Base-by-base conservation (phyloP, 1,140 invertebrate genomes). In the Zeugodacus cucurbitae region DNA sequence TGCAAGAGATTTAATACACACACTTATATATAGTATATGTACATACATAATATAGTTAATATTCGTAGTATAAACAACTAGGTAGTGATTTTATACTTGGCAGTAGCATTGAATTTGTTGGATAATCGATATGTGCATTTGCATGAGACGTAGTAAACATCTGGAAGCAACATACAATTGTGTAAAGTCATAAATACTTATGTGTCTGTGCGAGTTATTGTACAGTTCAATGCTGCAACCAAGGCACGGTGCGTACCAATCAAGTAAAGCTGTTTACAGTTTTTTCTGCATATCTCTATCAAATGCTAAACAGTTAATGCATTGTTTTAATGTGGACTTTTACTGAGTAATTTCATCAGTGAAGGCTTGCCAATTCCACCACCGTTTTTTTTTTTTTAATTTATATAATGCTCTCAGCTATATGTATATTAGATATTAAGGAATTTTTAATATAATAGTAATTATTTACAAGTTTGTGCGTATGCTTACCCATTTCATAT, bases 401-500 rank as follows among this genome's bases (percentile, higher is more conserved):
- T n/a, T 37, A 48, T 8, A 82, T 26, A 48, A 82, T 26, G 22
- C n/a, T 10, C 41, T 48, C 26, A 11, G 1, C 74, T 54, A 54
- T 54, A 54, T 29, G n/a, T 20, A 82, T 82, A 82, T 82, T 26
- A n/a, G 3, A 3, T 82, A 82, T 48, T 29, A 8, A 11, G 29
- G 1, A 48, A 20, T 74, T 48, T 54, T 59, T 17, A 22, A 5
- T 32, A n/a, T n/a, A n/a, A n/a, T n/a, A n/a, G n/a, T n/a, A 22
- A 59, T 59, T 59, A 7, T 86, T 34, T 34, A 22, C 22, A 85
- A 6, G 26, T 57, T 57, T 86, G 4, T 26, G 22, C 82, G 57
- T 26, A 54, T 4, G 14, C 88, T 89, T 87, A 89, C 88, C 88
- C 88, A 89, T 89, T 89, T 89, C 88, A 89, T 89, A 87, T 88